Base-by-base conservation (phyloP, 2,797 vertebrate species). In the Sorex maritimensis region DNA sequence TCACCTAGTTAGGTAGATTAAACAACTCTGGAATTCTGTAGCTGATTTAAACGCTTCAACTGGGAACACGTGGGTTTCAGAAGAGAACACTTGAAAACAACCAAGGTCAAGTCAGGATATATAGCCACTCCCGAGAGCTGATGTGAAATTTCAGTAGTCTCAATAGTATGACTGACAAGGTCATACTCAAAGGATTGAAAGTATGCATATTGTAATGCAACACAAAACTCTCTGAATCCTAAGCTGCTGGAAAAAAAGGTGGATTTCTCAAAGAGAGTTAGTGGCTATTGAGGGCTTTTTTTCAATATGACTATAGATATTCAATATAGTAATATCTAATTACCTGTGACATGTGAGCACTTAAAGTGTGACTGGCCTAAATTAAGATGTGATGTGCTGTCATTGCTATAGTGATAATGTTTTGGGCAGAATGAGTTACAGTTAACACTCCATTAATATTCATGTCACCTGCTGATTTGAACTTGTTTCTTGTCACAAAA, bases 401-500 rank as follows among this genome's bases (percentile, higher is more conserved):
- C 11, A 58, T n/a, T 30, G 14, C 11, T 81, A n/a, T 81, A 44
- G 23, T 81, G 14, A 73, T 30, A 73, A 77, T 49, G 44, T 44
- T 75, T 79, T 65, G 52, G 38, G 74, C 38, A 46, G 63, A 19
- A 0, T 67, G 46, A 71, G 17, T 63, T 79, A 81, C 81, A 72
- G 52, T 71, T 80, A 88, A 77, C 30, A n/a, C 2, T 72, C 23
- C 46, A 26, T 55, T 61, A 90, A 81, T 68, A 58, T 58, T 28
- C 81, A 80, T 81, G 63, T 94, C 55, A 86, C 28, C 13, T 52
- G 17, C 61, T 46, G 63, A 19, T 65, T 71, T 65, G 78, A 46
- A 21, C 24, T 12, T 24, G 68, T 71, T 69, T 38, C 86, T 38
- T n/a, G 7, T 26, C 23, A 84, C 38, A 74, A 78, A 23, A 46